A percentile compares a stretch with the other conserved stretches of the same genome.
Evolutionary conservation across 35 echinoderm and acorn worm species (phyloP).

Genomic region (Amphiura filiformis): DNA sequence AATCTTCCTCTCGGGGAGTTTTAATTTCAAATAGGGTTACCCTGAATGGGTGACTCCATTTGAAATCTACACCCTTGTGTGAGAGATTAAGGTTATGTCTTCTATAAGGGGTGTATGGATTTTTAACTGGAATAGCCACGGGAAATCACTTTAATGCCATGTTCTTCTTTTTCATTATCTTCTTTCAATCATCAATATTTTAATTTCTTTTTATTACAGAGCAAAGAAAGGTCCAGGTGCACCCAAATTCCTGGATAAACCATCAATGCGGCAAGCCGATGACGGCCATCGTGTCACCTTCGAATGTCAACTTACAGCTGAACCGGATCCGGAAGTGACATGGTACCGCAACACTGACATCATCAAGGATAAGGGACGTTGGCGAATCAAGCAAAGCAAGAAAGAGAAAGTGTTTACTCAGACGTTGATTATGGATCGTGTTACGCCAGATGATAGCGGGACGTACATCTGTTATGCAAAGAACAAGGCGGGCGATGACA

Average conservation of each 20-base stretch:
- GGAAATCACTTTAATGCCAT: no score
- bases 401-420: constrained; percentile 49
- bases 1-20: no score
- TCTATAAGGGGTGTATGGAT: no score
- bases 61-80: no score
- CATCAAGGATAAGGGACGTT: constrained; percentile 72
- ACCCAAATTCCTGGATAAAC: constrained; percentile 72
- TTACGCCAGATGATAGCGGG: constrained; percentile 84
- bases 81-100: no score
- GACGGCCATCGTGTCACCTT: constrained; percentile 78
- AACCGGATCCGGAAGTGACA: constrained; percentile 56
- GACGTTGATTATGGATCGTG: constrained; percentile 64
- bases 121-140: no score
- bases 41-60: no score
- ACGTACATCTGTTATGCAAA: constrained; percentile 63
- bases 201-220: background rate
- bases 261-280: constrained; percentile 82
- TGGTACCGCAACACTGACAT: constrained; percentile 58
- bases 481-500: constrained; percentile 53
- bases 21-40: no score
- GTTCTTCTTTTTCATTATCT: no score
- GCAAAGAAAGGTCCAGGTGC: background rate
- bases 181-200: no score
- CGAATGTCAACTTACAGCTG: constrained; percentile 50
- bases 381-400: constrained; percentile 48